Percentiles rank a stretch among this genome's conserved stretches.
These are phyloP conservation scores for Psammodynastes pulverulentus DNA, from an alignment of 2,113 vertebrate species.

Conservation along the genomic window DNA sequence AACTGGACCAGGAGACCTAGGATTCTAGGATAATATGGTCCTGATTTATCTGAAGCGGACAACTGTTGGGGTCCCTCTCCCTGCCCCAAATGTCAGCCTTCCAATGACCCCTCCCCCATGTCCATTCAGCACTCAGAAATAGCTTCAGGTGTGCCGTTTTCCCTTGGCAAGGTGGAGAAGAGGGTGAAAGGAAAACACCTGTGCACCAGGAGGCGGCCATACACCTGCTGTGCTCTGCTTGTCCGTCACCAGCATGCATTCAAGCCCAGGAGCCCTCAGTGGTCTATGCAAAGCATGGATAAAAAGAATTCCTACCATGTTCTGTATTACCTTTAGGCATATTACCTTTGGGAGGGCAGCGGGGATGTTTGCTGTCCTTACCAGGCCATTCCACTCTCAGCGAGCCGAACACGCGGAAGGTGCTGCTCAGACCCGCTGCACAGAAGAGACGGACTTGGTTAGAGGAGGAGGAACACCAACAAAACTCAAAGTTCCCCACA, in stretches of 20 bases:
- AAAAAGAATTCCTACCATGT: constrained; percentile 85
- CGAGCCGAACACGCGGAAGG: constrained; percentile 94
- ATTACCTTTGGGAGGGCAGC: constrained; percentile 99
- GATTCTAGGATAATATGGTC: background rate
- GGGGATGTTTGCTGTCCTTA: constrained; percentile 99
- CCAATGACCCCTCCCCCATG: too few species aligned
- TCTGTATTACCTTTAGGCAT: constrained; percentile 95
- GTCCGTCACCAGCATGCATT: constrained; percentile 70
- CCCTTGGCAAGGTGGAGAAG: background rate
- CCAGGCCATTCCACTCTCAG: constrained; percentile 98
- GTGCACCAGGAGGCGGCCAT: constrained; percentile 7
- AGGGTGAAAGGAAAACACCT: constrained; percentile 7
- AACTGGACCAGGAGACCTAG: background rate
- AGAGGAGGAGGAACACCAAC: accelerated
- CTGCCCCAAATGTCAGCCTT: too few species aligned
- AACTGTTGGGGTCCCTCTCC: accelerated
- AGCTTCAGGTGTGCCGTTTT: background rate
- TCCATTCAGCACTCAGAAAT: too few species aligned
- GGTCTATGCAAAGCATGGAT: constrained; percentile 64
- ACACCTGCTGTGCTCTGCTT: constrained; percentile 48
- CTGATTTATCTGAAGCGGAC: accelerated
- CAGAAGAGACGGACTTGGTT: background rate
- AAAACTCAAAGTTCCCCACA: background rate
- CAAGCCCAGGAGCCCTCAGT: constrained; percentile 66
- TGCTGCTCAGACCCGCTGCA: constrained; percentile 92